Conservation (phyloP, 2,113 vertebrate genomes). For the Bambusicola thoracicus region DNA sequence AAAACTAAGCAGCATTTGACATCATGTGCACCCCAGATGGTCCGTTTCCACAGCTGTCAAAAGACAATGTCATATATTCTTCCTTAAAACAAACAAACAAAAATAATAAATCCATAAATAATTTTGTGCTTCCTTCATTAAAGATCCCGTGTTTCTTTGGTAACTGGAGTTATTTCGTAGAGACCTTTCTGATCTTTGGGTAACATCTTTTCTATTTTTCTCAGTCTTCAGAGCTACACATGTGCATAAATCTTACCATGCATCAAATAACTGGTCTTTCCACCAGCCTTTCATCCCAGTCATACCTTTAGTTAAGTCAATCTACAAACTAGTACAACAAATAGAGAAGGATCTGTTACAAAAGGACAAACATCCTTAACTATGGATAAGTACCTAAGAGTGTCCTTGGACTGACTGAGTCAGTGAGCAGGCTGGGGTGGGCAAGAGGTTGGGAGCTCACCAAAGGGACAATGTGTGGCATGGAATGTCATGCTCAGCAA, state of each 20-base stretch:
- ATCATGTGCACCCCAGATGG: background rate
- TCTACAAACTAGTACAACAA: background rate
- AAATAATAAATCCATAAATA: background rate
- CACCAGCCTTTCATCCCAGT: background rate
- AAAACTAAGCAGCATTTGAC: background rate
- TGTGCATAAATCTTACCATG: background rate
- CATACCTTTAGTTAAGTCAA: background rate
- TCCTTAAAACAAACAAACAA: background rate
- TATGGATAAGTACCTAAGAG: background rate
- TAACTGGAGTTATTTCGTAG: background rate
- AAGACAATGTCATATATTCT: background rate
- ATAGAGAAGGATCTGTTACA: background rate
- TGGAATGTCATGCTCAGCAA: accelerated
- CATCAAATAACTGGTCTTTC: background rate
- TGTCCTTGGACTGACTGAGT: background rate
- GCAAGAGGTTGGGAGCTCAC: background rate
- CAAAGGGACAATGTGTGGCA: background rate
- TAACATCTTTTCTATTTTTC: background rate
- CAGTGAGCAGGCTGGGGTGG: background rate
- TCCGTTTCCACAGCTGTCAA: background rate
- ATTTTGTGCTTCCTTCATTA: background rate
- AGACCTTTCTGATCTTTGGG: background rate
- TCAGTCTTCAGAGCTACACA: background rate
- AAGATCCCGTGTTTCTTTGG: background rate
- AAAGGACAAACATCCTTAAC: background rate